These are phyloP conservation scores for Neodiprion lecontei DNA, from an alignment of 1,140 invertebrate genomes.

Conservation along the genomic window DNA sequence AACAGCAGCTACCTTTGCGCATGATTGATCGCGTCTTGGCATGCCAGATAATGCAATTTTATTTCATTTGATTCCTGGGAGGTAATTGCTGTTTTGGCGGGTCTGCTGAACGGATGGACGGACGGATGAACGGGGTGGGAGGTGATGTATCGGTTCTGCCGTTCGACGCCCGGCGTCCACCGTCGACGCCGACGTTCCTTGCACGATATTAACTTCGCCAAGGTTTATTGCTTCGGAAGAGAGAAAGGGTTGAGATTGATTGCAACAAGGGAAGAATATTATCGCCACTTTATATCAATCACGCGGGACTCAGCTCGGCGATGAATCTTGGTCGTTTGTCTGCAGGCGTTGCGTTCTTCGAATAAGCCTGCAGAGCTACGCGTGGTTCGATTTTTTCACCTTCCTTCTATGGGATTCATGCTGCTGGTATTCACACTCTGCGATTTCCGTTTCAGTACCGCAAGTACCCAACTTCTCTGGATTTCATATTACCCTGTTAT, in stretches of 20 bases:
- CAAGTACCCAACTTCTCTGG: too few relatives aligned
- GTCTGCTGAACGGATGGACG: slow-evolving; percentile 38
- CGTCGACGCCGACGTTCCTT: too few relatives aligned
- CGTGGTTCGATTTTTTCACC: too few relatives aligned
- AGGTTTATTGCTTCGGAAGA: slow-evolving; percentile 7
- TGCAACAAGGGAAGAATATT: slow-evolving; percentile 7
- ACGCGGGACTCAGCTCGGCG: background rate
- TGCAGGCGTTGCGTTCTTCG: background rate
- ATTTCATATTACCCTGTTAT: too few relatives aligned
- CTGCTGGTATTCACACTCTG: too few relatives aligned
- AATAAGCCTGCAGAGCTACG: background rate
- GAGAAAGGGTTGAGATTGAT: slow-evolving; percentile 7
- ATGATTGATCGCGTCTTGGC: slow-evolving; percentile 60
- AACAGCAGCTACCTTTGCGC: slow-evolving; percentile 27
- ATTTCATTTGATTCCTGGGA: slow-evolving; percentile 61
- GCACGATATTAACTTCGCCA: slow-evolving; percentile 21
- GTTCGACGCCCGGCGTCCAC: slow-evolving; percentile 14
- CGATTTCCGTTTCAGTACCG: too few relatives aligned
- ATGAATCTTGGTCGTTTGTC: slow-evolving; percentile 5
- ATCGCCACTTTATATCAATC: slow-evolving; percentile 7
- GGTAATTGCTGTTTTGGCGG: slow-evolving; percentile 62
- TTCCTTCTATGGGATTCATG: too few relatives aligned
- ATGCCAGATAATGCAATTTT: slow-evolving; percentile 63
- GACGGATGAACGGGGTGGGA: slow-evolving; percentile 34
- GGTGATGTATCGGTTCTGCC: slow-evolving; percentile 57